A percentile compares a stretch with the other conserved stretches of the same genome.
These are phyloP conservation scores for Acridotheres tristis DNA, from an alignment of 2,797 vertebrate genomes.

Conservation along the genomic window DNA sequence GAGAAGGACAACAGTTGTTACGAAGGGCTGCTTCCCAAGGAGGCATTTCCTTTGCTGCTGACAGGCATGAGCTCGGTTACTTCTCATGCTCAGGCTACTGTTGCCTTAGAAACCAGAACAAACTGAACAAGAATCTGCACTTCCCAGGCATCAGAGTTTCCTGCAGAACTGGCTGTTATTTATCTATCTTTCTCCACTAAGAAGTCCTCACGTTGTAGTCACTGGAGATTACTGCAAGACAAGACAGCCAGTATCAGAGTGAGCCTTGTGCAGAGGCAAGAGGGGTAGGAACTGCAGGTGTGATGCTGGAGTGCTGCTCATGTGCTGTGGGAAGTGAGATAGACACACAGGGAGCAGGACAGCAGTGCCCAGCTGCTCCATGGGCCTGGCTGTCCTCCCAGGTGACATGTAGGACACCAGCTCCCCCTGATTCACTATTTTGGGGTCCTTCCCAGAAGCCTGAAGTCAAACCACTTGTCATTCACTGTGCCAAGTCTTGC, in stretches of 20 bases:
- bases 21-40: background rate
- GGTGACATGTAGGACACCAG: background rate
- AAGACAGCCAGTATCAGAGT: background rate
- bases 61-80: background rate
- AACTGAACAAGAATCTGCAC: background rate
- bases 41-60: background rate
- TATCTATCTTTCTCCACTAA: background rate
- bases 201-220: background rate
- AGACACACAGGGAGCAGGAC: accelerated
- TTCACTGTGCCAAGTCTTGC: background rate
- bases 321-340: accelerated
- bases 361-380: accelerated
- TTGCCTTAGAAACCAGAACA: background rate
- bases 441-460: background rate
- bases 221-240: background rate
- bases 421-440: background rate
- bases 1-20: background rate
- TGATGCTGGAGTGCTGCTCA: accelerated
- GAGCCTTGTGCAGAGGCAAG: background rate
- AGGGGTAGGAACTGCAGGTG: background rate
- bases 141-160: background rate
- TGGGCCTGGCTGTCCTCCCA: background rate
- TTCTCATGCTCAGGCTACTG: background rate
- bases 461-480: background rate
- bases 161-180: background rate